phyloP scores from a whole-genome alignment of 2,797 vertebrate species.

The Clarias pachynema region DNA sequence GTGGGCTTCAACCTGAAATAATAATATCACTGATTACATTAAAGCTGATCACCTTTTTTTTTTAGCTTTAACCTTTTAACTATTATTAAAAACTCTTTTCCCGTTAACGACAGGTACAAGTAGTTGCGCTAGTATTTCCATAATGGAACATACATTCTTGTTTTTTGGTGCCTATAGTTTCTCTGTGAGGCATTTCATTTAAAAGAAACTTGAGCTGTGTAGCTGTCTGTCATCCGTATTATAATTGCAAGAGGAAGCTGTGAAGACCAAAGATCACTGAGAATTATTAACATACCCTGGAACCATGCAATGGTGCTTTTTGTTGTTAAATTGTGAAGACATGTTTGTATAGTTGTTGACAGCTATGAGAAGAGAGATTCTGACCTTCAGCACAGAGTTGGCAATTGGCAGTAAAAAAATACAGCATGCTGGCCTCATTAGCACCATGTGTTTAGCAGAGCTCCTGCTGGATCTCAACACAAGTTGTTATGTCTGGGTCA shows the following conservation, averaged over 20 bases:
- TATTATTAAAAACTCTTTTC: too few species aligned
- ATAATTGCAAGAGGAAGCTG: slow-evolving; percentile 22
- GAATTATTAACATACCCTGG: slow-evolving; percentile 38
- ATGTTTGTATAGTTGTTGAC: slow-evolving; percentile 52
- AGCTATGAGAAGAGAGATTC: slow-evolving; percentile 39
- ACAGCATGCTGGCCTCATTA: slow-evolving; percentile 32
- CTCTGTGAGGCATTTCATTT: slow-evolving; percentile 12
- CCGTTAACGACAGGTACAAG: too few species aligned
- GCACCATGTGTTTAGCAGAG: slow-evolving; percentile 43
- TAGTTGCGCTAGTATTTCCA: background rate
- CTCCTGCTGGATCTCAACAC: slow-evolving; percentile 38
- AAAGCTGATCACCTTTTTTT: too few species aligned
- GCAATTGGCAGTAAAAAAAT: slow-evolving; percentile 35
- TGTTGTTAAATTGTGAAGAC: slow-evolving; percentile 41
- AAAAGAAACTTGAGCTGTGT: slow-evolving; percentile 21
- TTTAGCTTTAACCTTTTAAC: too few species aligned
- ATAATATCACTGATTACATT: too few species aligned
- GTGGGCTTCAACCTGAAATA: too few species aligned
- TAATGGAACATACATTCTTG: background rate
- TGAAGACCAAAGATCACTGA: slow-evolving; percentile 28
- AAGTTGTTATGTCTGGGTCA: slow-evolving; percentile 69
- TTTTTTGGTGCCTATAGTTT: background rate
- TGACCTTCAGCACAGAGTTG: slow-evolving; percentile 39
- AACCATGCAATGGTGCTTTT: slow-evolving; percentile 38
- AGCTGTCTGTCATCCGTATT: background rate